Evolutionary conservation across 1,140 invertebrate genomes (phyloP).

Genomic region (Heliconius hewitsoni): DNA sequence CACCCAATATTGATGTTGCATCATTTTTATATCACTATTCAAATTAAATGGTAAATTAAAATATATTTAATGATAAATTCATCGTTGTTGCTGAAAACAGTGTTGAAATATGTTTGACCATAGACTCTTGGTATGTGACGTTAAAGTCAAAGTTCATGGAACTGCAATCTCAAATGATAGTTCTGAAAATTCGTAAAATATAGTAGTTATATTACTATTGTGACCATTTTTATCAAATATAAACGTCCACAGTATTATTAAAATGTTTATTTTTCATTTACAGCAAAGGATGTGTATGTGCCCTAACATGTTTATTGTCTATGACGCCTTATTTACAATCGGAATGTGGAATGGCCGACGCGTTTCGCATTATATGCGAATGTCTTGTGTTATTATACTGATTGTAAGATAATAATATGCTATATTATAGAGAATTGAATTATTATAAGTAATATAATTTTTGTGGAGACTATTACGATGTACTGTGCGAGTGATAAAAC

Average conservation of each 20-base stretch:
- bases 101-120: slow-evolving; percentile 19
- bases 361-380: slow-evolving; percentile 69
- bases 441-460: slow-evolving; percentile 51
- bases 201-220: neutral
- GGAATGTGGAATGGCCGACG: slow-evolving; percentile 80
- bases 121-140: neutral
- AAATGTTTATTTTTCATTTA: neutral
- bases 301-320: slow-evolving; percentile 57
- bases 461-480: slow-evolving; percentile 65
- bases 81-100: slow-evolving; percentile 22
- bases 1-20: slow-evolving; percentile 99
- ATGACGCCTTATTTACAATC: slow-evolving; percentile 79
- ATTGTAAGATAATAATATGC: slow-evolving; percentile 67
- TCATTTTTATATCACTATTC: slow-evolving; percentile 69
- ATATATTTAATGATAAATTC: slow-evolving; percentile 14
- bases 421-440: slow-evolving; percentile 61
- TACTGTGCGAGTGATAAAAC: slow-evolving; percentile 81
- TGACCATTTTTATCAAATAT: neutral
- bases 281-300: slow-evolving; percentile 8
- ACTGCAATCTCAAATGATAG: neutral
- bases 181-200: neutral
- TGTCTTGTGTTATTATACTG: slow-evolving; percentile 67
- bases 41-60: slow-evolving; percentile 14
- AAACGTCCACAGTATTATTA: neutral
- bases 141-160: neutral